Evolutionary conservation across 2,888 invertebrate species (phyloP), one percentile per base, ranked within the genome.

Genomic region (Oasisia sp.): DNA sequence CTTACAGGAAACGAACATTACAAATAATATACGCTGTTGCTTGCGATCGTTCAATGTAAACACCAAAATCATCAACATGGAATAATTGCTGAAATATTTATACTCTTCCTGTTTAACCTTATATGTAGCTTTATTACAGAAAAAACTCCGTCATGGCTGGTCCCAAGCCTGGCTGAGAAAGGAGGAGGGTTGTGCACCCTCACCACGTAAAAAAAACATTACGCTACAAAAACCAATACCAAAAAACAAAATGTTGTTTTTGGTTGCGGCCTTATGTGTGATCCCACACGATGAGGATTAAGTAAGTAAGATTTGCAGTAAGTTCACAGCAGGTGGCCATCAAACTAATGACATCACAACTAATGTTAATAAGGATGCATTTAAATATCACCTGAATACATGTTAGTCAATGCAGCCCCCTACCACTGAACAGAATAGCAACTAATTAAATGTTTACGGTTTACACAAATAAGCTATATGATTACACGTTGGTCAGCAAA

Each of bases 361-460:
- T 74, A 74, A 74, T 74, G 74, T 74, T 74, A 74, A 74, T 74
- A 74, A 74, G 74, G 74, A 74, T 27, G 74, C 74, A 50, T 50
- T 50, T 50, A 50, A 50, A 50, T 50, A 74, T n/a, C n/a, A 27
- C 74, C 27, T 74, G 74, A n/a, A 74, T 74, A 19, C 27, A 27
- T 74, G 74, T 74, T n/a, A 74, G 74, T 74, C 27, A 74, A 74
- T 74, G 74, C 74, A 74, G 27, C 74, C 74, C 27, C 19, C 74
- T n/a, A 74, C 74, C 74, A 74, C 74, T 74, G 74, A 74, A 74
- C 74, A 74, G n/a, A 74, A 74, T 27, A 27, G n/a, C 19, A 74
- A 74, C 14, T 74, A 50, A 50, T 74, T 74, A 19, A 27, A 19
- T 74, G 38, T 74, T 74, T n/a, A 50, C 9, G 50, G 50, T 14